Evolutionary conservation across 2,888 invertebrate genomes (phyloP).

Genomic region (Trachelus iudaicus): DNA sequence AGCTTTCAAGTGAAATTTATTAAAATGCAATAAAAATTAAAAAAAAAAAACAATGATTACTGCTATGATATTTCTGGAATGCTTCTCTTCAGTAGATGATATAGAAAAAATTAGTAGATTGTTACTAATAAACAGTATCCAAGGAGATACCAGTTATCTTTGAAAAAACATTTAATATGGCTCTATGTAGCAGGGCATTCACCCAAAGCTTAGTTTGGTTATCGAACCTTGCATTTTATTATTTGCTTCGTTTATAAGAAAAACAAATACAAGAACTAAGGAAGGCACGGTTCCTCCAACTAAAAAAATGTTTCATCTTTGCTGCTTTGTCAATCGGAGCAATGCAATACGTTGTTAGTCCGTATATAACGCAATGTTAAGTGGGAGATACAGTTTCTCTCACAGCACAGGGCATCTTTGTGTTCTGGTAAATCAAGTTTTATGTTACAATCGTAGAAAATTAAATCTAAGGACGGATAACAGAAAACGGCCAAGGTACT

Average conservation of each 20-base stretch:
- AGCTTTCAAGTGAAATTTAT: neutral
- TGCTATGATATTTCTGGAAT: neutral
- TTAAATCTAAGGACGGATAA: constrained; percentile 65
- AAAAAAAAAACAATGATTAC: neutral
- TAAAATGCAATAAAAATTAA: neutral
- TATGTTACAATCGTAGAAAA: constrained; percentile 50
- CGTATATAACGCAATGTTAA: neutral
- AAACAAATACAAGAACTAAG: neutral
- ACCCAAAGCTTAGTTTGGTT: neutral
- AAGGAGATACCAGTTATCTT: neutral
- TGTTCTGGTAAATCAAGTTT: neutral
- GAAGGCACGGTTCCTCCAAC: neutral
- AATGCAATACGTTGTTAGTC: neutral
- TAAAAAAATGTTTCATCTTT: neutral
- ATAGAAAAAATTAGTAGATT: neutral
- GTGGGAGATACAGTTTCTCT: neutral
- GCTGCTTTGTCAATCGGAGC: neutral
- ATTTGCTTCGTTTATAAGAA: neutral
- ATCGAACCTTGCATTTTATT: neutral
- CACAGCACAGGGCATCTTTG: neutral
- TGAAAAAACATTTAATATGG: neutral
- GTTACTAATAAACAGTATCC: neutral
- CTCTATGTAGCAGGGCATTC: neutral
- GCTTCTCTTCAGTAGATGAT: neutral
- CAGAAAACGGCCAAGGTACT: constrained; percentile 33